A percentile compares a stretch with the other conserved stretches of the same genome.
These are phyloP conservation scores for Leptatherina wallacei DNA, from an alignment of 2,797 vertebrate species.

Conservation along the genomic window DNA sequence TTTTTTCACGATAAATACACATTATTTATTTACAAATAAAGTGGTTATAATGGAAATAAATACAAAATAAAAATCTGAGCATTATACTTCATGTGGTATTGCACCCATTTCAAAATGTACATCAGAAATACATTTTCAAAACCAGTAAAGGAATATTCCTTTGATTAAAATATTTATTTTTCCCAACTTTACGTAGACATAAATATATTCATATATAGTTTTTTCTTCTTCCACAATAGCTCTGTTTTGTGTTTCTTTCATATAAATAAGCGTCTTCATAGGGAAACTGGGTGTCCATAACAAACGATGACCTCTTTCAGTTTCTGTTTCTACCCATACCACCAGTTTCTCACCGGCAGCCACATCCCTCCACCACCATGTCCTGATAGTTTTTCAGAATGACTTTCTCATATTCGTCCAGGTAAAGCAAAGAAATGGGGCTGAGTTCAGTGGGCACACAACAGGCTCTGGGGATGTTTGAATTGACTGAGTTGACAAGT, in stretches of 20 bases:
- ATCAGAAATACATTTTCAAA: constrained; percentile 97
- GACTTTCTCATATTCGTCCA: constrained; percentile 98
- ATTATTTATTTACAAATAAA: constrained; percentile 99
- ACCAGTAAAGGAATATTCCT: constrained; percentile 98
- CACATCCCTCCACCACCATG: constrained; percentile 99
- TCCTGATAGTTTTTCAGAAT: constrained; percentile 99
- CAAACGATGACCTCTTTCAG: constrained; percentile 73
- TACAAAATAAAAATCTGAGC: constrained; percentile 99
- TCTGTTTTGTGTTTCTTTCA: constrained; percentile 89
- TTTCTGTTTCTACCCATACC: constrained; percentile 43
- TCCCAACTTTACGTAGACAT: constrained; percentile 96
- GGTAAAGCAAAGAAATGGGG: constrained; percentile 97
- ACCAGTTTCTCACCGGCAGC: constrained; percentile 88
- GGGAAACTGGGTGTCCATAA: constrained; percentile 94
- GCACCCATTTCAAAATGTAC: constrained; percentile 99
- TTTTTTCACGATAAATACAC: constrained; percentile 99
- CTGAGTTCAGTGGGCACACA: constrained; percentile 98
- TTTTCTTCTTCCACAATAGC: constrained; percentile 94
- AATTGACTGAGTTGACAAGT: constrained; percentile 98
- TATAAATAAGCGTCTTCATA: constrained; percentile 99
- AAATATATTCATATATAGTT: constrained; percentile 99
- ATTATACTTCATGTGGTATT: constrained; percentile 99
- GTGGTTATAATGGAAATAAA: constrained; percentile 99
- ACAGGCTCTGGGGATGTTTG: constrained; percentile 97
- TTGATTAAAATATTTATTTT: constrained; percentile 99